Conservation (phyloP, 2,888 invertebrate species). For the Thymelicus sylvestris region DNA sequence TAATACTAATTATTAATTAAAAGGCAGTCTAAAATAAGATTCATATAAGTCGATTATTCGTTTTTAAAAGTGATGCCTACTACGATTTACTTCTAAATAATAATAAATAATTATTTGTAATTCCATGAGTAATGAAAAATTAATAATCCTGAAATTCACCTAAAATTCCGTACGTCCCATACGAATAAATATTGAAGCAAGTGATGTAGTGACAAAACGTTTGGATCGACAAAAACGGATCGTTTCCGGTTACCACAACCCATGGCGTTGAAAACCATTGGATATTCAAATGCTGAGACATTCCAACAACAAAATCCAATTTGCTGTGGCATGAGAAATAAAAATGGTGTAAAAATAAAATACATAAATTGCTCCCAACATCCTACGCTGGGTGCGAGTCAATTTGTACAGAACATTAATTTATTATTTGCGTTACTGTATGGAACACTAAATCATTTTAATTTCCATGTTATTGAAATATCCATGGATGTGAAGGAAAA, state of each 20-base stretch:
- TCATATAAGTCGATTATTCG: too few species aligned
- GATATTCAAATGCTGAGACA: slow-evolving; percentile 15
- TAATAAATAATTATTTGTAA: too few species aligned
- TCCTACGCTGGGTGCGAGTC: neutral
- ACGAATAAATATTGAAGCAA: slow-evolving; percentile 5
- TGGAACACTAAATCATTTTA: neutral
- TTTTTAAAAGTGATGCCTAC: too few species aligned
- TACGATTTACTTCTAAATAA: too few species aligned
- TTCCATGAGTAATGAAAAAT: too few species aligned
- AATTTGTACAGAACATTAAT: slow-evolving; percentile 8
- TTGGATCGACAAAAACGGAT: slow-evolving; percentile 1
- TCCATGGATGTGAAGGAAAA: too few species aligned
- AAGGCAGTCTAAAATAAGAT: too few species aligned
- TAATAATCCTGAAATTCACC: too few species aligned
- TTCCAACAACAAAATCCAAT: slow-evolving; percentile 24
- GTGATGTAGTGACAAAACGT: slow-evolving; percentile 5
- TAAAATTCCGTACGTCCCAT: neutral
- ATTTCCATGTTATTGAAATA: too few species aligned
- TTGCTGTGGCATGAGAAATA: slow-evolving; percentile 10
- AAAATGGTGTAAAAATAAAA: slow-evolving; percentile 2
- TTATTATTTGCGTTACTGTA: slow-evolving; percentile 1
- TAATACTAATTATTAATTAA: too few species aligned
- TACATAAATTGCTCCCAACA: neutral
- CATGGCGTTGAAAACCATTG: slow-evolving; percentile 2
- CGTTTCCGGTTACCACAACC: slow-evolving; percentile 1